Evolutionary conservation across 1,140 invertebrate species (phyloP).

Genomic region (Zeugodacus cucurbitae): DNA sequence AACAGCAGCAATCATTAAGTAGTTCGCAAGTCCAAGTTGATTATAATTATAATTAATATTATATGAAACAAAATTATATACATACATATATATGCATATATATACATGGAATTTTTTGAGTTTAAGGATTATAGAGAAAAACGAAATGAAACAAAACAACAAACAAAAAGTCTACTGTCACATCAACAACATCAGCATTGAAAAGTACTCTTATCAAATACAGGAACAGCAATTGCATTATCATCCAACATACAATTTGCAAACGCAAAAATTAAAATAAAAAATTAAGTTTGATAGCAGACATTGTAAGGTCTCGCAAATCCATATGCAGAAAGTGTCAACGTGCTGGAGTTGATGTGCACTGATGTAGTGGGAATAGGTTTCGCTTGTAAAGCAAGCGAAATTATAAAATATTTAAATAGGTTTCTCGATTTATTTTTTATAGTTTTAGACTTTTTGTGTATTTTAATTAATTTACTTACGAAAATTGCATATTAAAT

Average conservation of each 20-base stretch:
- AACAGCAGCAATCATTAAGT: not conserved
- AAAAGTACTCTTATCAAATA: not conserved
- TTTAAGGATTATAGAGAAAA: conserved; percentile 30
- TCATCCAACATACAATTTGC: not conserved
- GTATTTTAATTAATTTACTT: not conserved
- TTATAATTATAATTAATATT: conserved; percentile 40
- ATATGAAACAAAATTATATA: conserved; percentile 37
- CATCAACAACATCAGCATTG: not conserved
- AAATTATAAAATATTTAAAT: not conserved
- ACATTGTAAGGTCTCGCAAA: not conserved
- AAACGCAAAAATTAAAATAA: not conserved
- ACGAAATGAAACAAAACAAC: not conserved
- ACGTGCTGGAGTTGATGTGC: not conserved
- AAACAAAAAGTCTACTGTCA: conserved; percentile 1
- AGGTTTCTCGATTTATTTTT: not conserved
- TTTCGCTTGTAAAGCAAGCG: not conserved
- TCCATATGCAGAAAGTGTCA: not conserved
- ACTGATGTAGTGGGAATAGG: not conserved
- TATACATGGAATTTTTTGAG: conserved; percentile 26
- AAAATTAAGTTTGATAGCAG: not conserved
- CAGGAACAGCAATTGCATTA: not conserved
- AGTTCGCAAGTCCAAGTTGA: conserved; percentile 24
- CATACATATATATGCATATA: conserved; percentile 32
- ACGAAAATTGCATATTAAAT: not conserved
- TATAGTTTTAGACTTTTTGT: not conserved